These are phyloP conservation scores for Calcarius ornatus DNA, from an alignment of 2,113 vertebrate species.

Conservation along the genomic window DNA sequence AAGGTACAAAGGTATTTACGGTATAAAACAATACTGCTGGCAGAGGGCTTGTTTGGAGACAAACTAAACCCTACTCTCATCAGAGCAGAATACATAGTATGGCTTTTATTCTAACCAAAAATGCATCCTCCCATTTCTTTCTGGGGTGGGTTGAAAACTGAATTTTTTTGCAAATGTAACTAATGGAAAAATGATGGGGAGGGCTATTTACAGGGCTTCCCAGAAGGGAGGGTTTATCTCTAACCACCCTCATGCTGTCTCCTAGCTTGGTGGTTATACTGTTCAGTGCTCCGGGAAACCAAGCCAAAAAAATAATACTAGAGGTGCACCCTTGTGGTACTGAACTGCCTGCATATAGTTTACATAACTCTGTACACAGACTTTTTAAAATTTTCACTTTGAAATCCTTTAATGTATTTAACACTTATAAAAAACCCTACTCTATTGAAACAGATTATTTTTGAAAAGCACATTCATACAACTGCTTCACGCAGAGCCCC, in stretches of 20 bases:
- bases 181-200: neutral
- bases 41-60: slow-evolving; percentile 18
- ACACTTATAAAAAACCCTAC: slow-evolving; percentile 54
- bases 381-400: slow-evolving; percentile 12
- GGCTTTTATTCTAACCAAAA: slow-evolving; percentile 62
- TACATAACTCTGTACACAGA: slow-evolving; percentile 57
- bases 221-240: neutral
- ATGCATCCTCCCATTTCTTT: neutral
- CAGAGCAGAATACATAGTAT: slow-evolving; percentile 24
- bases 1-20: slow-evolving; percentile 18
- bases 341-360: slow-evolving; percentile 40
- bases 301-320: slow-evolving; percentile 56
- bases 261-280: neutral
- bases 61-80: slow-evolving; percentile 31
- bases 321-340: slow-evolving; percentile 17
- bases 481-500: slow-evolving; percentile 41
- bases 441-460: slow-evolving; percentile 20
- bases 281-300: slow-evolving; percentile 22
- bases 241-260: slow-evolving; percentile 9
- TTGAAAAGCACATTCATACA: slow-evolving; percentile 59
- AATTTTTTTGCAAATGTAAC: neutral
- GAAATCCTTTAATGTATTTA: slow-evolving; percentile 63
- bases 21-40: slow-evolving; percentile 57
- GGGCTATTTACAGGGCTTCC: slow-evolving; percentile 36
- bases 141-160: neutral